phyloP scores from a whole-genome alignment of 2,888 invertebrate genomes.

The Lasius platythorax region DNA sequence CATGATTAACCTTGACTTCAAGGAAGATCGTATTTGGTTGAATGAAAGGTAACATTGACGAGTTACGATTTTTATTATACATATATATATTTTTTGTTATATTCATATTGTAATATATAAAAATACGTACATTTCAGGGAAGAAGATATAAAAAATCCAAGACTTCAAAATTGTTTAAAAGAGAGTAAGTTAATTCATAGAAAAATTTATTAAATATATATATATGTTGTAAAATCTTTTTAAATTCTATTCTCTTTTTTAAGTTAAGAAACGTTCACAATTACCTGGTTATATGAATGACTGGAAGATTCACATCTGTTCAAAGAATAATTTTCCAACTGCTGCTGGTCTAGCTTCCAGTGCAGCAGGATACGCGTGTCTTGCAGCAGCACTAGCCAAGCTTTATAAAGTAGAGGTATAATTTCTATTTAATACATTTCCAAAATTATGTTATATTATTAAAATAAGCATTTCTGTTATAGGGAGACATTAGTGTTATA shows the following conservation, averaged over 20 bases:
- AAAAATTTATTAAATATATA: not conserved
- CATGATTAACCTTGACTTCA: constrained; percentile 90
- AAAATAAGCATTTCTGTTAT: not conserved
- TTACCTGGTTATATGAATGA: constrained; percentile 86
- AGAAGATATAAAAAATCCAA: constrained; percentile 90
- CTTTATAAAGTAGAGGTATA: constrained; percentile 90
- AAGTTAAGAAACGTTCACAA: constrained; percentile 87
- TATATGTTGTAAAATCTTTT: not conserved
- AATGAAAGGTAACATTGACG: constrained; percentile 92
- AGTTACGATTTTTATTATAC: constrained; percentile 11
- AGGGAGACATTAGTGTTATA: constrained; percentile 91
- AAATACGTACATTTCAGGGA: constrained; percentile 86
- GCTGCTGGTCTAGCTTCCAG: constrained; percentile 99
- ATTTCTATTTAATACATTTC: not conserved
- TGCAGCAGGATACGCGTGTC: constrained; percentile 98
- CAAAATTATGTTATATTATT: not conserved
- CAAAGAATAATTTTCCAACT: constrained; percentile 99
- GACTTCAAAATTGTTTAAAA: constrained; percentile 92
- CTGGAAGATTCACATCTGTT: constrained; percentile 94
- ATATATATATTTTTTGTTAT: not conserved
- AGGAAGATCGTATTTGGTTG: constrained; percentile 94
- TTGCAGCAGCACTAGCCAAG: constrained; percentile 90
- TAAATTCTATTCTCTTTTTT: constrained; percentile 58
- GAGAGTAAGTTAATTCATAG: constrained; percentile 87
- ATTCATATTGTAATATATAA: not conserved